phyloP scores from a whole-genome alignment of 2,888 invertebrate genomes.

The Agrochola circellaris region DNA sequence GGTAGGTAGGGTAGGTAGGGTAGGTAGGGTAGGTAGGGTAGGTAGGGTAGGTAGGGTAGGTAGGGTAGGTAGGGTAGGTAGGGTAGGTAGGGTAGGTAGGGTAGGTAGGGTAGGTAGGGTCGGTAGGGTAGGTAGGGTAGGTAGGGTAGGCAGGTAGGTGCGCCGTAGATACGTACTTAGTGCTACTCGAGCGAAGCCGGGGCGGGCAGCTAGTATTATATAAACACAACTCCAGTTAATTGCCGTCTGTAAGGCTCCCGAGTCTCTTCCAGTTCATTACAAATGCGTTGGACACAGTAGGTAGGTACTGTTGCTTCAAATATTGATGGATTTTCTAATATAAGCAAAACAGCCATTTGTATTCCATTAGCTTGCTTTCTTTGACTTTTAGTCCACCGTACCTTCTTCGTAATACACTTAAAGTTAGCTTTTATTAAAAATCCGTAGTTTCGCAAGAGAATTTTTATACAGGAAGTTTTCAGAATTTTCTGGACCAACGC shows the following conservation, averaged over 20 bases:
- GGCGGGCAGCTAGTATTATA: too few relatives aligned
- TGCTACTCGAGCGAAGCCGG: too few relatives aligned
- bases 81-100: too few relatives aligned
- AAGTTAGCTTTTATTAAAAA: conserved; percentile 42
- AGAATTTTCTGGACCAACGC: conserved; percentile 18
- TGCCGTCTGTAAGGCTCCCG: neutral
- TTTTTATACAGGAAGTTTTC: conserved; percentile 21
- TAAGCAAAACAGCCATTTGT: conserved; percentile 84
- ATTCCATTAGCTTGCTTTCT: conserved; percentile 81
- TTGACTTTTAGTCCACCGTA: conserved; percentile 69
- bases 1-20: too few relatives aligned
- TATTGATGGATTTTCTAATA: conserved; percentile 84
- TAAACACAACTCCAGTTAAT: neutral
- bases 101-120: too few relatives aligned
- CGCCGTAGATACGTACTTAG: too few relatives aligned
- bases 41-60: too few relatives aligned
- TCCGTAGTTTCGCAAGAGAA: conserved; percentile 13
- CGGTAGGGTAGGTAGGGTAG: too few relatives aligned
- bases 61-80: too few relatives aligned
- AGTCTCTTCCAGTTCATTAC: conserved; percentile 61
- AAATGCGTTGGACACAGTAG: conserved; percentile 32
- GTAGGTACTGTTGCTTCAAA: conserved; percentile 71
- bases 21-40: too few relatives aligned
- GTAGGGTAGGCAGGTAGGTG: too few relatives aligned
- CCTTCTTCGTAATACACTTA: conserved; percentile 56